These are phyloP conservation scores for Monarcha castaneiventris DNA, from an alignment of 2,113 vertebrate genomes.

Conservation along the genomic window DNA sequence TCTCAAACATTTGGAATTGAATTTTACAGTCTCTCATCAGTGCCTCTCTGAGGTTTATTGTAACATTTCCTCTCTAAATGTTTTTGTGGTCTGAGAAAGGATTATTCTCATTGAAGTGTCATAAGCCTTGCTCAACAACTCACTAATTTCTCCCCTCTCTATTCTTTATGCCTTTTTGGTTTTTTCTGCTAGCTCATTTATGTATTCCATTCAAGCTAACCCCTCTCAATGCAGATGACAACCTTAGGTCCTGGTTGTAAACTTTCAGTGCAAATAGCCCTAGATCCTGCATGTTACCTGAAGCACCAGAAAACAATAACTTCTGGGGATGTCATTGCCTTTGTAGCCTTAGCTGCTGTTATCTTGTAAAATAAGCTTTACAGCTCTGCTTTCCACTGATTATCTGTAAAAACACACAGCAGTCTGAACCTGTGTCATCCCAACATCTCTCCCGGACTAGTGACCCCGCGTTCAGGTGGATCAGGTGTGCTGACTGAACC, in stretches of 20 bases:
- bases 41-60: constrained; percentile 23
- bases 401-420: neutral
- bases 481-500: neutral
- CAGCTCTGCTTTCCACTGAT: neutral
- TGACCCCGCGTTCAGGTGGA: accelerated
- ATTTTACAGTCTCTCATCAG: constrained; percentile 18
- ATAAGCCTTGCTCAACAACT: neutral
- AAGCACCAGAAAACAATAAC: neutral
- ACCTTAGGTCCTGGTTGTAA: neutral
- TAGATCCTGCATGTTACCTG: neutral
- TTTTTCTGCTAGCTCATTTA: neutral
- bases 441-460: neutral
- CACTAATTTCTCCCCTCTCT: neutral
- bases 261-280: neutral
- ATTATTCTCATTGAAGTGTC: neutral
- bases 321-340: neutral
- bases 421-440: neutral
- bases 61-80: constrained; percentile 23
- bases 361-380: neutral
- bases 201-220: neutral
- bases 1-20: constrained; percentile 32
- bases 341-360: neutral
- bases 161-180: neutral
- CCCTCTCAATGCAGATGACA: neutral
- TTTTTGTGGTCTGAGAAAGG: constrained; percentile 23